Conservation (phyloP, 2,797 vertebrate genomes). For the Sarcophilus harrisii region DNA sequence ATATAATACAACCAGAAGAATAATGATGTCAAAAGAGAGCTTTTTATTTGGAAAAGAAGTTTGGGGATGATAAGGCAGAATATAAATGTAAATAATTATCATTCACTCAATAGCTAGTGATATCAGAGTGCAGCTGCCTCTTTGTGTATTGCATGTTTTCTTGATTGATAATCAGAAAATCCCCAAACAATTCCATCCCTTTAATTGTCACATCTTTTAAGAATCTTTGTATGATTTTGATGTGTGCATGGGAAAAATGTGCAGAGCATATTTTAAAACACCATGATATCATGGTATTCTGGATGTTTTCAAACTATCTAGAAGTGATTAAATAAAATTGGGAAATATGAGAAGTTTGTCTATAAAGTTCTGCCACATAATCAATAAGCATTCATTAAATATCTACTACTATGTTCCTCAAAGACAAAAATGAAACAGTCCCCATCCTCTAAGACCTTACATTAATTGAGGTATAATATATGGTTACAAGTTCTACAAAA, state of each 20-base stretch:
- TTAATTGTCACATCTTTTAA: neutral
- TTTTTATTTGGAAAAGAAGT: too few species aligned
- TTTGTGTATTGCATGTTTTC: neutral
- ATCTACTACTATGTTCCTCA: too few species aligned
- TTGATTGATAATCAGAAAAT: neutral
- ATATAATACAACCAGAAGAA: too few species aligned
- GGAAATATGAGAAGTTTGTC: neutral
- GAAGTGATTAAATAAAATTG: neutral
- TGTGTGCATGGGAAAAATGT: neutral
- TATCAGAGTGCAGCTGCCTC: neutral
- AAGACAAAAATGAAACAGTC: too few species aligned
- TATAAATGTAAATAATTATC: neutral
- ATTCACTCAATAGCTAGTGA: neutral
- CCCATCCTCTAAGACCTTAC: too few species aligned
- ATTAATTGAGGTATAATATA: neutral
- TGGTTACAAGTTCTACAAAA: neutral
- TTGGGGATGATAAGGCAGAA: too few species aligned
- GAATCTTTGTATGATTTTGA: neutral
- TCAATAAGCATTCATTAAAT: neutral
- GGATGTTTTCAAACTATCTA: neutral
- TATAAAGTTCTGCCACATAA: neutral
- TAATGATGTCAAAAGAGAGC: too few species aligned
- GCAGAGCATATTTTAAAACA: neutral
- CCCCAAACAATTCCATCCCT: neutral
- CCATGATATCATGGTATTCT: neutral